Evolutionary conservation across 2,113 vertebrate species (phyloP).

Genomic region (Colistium nudipinnis): DNA sequence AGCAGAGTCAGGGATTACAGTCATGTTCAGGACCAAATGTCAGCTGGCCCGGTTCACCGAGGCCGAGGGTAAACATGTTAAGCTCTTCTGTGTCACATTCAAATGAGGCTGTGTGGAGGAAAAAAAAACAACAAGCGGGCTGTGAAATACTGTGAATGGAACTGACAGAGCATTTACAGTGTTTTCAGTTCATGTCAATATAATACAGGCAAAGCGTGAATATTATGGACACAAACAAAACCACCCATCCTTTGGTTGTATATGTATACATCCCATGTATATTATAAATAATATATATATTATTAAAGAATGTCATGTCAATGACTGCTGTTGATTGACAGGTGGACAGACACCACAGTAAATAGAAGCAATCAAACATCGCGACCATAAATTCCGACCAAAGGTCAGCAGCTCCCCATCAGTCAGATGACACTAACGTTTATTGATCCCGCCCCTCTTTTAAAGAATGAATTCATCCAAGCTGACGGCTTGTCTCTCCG

Average conservation of each 20-base stretch:
- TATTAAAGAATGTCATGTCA: too few relatives aligned
- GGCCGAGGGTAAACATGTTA: constrained; percentile 24
- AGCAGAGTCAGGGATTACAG: constrained; percentile 31
- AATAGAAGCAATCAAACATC: too few relatives aligned
- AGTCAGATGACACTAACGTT: not conserved
- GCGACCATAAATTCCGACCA: not conserved
- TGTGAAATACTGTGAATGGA: not conserved
- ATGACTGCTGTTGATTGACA: not conserved
- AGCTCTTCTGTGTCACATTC: constrained; percentile 10
- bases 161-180: not conserved
- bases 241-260: not conserved
- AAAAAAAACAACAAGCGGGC: not conserved
- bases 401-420: constrained; percentile 10
- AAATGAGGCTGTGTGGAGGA: not conserved
- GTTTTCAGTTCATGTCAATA: not conserved
- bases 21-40: constrained; percentile 51
- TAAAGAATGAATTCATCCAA: constrained; percentile 2
- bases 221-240: not conserved
- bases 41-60: constrained; percentile 24
- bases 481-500: not conserved
- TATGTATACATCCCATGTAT: too few relatives aligned
- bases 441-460: not conserved
- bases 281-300: too few relatives aligned
- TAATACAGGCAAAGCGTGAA: not conserved
- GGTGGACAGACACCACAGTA: not conserved